Evolutionary conservation across 2,113 vertebrate species (phyloP).

Genomic region (Bombycilla garrulus): DNA sequence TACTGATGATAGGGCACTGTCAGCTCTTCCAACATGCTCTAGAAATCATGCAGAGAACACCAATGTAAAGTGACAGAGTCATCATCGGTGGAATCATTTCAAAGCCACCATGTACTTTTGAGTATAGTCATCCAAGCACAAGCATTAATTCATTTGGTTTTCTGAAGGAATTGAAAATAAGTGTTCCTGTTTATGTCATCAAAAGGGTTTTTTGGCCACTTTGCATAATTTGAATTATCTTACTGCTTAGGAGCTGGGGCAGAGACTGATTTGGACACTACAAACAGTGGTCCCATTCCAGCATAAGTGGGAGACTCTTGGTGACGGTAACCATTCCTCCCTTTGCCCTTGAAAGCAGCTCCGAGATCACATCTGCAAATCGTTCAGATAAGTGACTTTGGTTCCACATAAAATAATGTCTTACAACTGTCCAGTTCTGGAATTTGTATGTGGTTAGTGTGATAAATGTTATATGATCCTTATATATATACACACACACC

Average conservation of each 20-base stretch:
- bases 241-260: background rate
- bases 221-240: background rate
- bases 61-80: background rate
- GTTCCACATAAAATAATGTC: slow-evolving; percentile 18
- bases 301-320: background rate
- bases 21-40: background rate
- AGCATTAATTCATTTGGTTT: background rate
- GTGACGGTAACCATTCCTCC: background rate
- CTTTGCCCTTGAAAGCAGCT: background rate
- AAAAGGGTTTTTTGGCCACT: background rate
- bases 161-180: background rate
- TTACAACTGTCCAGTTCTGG: slow-evolving; percentile 14
- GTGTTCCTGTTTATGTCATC: background rate
- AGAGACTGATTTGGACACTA: background rate
- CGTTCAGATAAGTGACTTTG: background rate
- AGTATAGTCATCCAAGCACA: background rate
- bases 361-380: slow-evolving; percentile 12
- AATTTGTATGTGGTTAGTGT: slow-evolving; percentile 9
- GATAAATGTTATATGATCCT: slow-evolving; percentile 1
- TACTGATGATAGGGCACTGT: background rate
- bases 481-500: background rate
- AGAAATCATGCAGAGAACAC: background rate
- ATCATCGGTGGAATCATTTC: background rate
- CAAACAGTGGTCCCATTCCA: background rate
- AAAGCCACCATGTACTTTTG: background rate